phyloP scores from a whole-genome alignment of 2,113 vertebrate species.

The Corydoras sp. region DNA sequence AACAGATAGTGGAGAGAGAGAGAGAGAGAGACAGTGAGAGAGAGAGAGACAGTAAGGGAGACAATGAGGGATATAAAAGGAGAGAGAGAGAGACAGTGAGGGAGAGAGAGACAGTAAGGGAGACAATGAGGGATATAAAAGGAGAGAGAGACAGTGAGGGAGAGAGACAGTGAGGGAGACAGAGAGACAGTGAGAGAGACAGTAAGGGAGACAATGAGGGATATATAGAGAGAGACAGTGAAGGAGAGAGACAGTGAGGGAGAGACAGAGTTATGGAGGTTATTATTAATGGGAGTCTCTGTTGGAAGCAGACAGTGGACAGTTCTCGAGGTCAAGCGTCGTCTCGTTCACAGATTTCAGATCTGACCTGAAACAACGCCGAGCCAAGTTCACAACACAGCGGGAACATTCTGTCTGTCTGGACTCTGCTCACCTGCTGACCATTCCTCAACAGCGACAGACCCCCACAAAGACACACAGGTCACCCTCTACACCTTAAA shows the following conservation, averaged over 20 bases:
- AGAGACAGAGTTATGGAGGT: too few species aligned
- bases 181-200: not conserved
- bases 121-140: too few species aligned
- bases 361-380: constrained; percentile 12
- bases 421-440: constrained; percentile 1
- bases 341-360: not conserved
- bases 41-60: too few species aligned
- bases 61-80: too few species aligned
- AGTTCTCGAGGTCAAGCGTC: constrained; percentile 21
- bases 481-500: not conserved
- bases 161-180: constrained; percentile 16
- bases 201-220: not conserved
- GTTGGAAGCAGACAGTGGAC: constrained; percentile 16
- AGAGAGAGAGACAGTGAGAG: too few species aligned
- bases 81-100: too few species aligned
- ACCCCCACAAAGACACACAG: not conserved
- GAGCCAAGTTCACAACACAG: constrained; percentile 5
- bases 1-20: constrained; percentile 9
- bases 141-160: not conserved
- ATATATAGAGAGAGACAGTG: too few species aligned
- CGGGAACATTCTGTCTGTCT: constrained; percentile 1
- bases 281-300: constrained; percentile 8
- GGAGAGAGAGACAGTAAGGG: too few species aligned
- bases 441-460: not conserved
- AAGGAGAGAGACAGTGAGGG: too few species aligned